These are phyloP conservation scores for Liodrosophila aerea DNA, from an alignment of 2,888 invertebrate species.

Conservation along the genomic window DNA sequence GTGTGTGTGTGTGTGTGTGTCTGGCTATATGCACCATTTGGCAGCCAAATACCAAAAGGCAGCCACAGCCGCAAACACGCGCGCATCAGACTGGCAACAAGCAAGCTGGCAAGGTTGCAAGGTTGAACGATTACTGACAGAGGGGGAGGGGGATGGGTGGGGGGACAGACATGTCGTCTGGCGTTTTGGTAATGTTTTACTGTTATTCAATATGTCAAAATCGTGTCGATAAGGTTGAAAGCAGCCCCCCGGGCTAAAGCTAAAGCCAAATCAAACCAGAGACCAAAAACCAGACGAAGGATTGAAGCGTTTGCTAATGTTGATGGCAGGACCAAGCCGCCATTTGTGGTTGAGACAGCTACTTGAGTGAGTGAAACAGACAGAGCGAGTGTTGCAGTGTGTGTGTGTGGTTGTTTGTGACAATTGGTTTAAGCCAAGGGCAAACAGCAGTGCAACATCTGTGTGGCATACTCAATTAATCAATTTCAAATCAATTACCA, in stretches of 20 bases:
- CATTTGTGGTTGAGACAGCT: slow-evolving; percentile 62
- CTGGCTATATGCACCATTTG: slow-evolving; percentile 75
- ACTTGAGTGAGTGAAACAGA: neutral
- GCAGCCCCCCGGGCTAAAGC: slow-evolving; percentile 47
- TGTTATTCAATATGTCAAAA: slow-evolving; percentile 79
- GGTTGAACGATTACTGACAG: slow-evolving; percentile 2
- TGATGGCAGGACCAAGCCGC: slow-evolving; percentile 31
- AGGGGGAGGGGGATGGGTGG: neutral
- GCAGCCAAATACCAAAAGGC: slow-evolving; percentile 77
- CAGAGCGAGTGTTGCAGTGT: slow-evolving; percentile 1
- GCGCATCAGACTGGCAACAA: slow-evolving; percentile 43
- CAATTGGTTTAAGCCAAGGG: slow-evolving; percentile 39
- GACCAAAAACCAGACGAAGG: slow-evolving; percentile 6
- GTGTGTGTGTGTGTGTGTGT: no score
- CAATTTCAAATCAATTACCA: slow-evolving; percentile 79
- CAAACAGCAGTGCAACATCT: slow-evolving; percentile 34
- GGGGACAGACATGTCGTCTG: slow-evolving; percentile 50
- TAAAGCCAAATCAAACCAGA: slow-evolving; percentile 5
- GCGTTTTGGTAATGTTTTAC: slow-evolving; percentile 61
- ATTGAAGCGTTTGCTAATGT: slow-evolving; percentile 20
- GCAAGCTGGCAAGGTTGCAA: slow-evolving; percentile 47
- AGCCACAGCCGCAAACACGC: slow-evolving; percentile 74
- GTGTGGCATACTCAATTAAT: slow-evolving; percentile 69
- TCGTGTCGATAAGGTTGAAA: slow-evolving; percentile 77
- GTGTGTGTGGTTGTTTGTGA: slow-evolving; percentile 1